phyloP scores from a whole-genome alignment of 2,113 vertebrate species.

The Psittacula cyanocephala region DNA sequence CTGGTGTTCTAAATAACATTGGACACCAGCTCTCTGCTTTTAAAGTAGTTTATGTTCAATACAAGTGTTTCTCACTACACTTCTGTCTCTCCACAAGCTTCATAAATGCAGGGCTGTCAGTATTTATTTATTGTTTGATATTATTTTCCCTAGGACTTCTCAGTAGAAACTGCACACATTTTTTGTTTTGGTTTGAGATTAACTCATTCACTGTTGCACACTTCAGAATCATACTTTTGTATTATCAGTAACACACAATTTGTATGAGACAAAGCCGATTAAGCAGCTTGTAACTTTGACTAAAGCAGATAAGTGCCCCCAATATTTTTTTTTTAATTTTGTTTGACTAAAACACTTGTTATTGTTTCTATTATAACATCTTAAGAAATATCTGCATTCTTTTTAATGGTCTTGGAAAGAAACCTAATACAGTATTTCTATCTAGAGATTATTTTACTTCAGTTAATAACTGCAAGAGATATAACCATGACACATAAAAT shows the following conservation, averaged over 20 bases:
- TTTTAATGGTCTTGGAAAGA: not conserved
- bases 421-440: not conserved
- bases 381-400: not conserved
- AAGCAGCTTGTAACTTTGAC: not conserved
- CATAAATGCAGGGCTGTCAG: not conserved
- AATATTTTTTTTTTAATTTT: not conserved
- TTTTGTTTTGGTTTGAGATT: not conserved
- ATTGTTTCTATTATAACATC: not conserved
- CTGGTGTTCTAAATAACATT: not conserved
- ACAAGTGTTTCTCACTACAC: not conserved
- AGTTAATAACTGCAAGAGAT: not conserved
- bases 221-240: not conserved
- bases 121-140: slow-evolving; percentile 17
- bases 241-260: not conserved
- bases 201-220: not conserved
- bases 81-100: not conserved
- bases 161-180: not conserved
- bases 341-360: not conserved
- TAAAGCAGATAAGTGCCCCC: not conserved
- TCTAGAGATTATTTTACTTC: not conserved
- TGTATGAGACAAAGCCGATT: not conserved
- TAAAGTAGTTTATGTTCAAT: slow-evolving; percentile 23
- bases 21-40: not conserved
- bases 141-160: not conserved
- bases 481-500: not conserved